A percentile compares a stretch with the other conserved stretches of the same genome.
These are phyloP conservation scores for Nibea albiflora DNA, from an alignment of 2,113 vertebrate genomes.

Conservation along the genomic window DNA sequence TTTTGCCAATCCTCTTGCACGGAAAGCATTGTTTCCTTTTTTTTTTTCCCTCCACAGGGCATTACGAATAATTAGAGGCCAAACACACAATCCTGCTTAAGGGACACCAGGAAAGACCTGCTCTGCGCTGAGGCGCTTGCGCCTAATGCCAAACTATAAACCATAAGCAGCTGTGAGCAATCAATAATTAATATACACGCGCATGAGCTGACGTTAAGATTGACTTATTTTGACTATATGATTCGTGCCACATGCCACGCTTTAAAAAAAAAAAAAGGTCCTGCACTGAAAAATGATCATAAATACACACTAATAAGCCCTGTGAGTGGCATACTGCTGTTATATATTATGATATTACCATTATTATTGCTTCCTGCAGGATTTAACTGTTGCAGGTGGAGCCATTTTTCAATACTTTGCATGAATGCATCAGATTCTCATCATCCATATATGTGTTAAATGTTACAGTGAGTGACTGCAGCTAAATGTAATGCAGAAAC, in stretches of 20 bases:
- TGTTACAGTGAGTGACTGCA: background rate
- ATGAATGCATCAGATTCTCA: background rate
- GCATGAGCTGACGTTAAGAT: constrained; percentile 17
- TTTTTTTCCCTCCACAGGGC: background rate
- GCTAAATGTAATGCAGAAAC: background rate
- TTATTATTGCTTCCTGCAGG: background rate
- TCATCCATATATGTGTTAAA: background rate
- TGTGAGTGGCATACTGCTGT: background rate
- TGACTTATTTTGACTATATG: too few relatives aligned
- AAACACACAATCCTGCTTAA: constrained; percentile 68
- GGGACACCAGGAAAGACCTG: constrained; percentile 57
- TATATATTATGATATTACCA: background rate
- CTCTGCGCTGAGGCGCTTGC: constrained; percentile 24
- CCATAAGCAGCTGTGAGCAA: constrained; percentile 75
- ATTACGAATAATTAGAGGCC: constrained; percentile 61
- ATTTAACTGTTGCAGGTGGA: background rate
- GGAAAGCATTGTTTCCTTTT: constrained; percentile 48
- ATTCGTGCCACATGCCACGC: background rate
- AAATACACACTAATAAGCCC: background rate
- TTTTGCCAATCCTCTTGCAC: constrained; percentile 30
- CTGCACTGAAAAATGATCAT: background rate
- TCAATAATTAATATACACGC: constrained; percentile 75
- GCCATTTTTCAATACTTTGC: background rate
- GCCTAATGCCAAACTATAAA: constrained; percentile 56
- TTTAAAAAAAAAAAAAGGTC: background rate